Conservation (phyloP, 2,888 invertebrate species). For the Hydrotaea cyrtoneurina region DNA sequence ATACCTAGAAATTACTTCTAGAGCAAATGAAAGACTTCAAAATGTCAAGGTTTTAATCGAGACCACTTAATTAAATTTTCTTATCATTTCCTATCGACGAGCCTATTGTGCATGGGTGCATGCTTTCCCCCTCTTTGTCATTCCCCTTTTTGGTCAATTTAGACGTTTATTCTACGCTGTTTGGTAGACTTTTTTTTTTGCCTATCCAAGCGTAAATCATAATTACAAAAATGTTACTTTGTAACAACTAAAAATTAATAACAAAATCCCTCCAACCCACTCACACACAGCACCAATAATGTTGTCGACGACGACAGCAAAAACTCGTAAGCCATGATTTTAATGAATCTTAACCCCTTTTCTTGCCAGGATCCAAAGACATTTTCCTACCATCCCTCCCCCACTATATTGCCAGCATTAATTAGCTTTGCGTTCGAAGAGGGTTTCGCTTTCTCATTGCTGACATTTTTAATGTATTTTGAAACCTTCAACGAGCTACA, state of each 20-base stretch:
- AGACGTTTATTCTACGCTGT: too few relatives aligned
- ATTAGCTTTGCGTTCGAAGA: not conserved
- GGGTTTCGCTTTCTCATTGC: not conserved
- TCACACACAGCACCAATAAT: too few relatives aligned
- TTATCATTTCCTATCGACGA: too few relatives aligned
- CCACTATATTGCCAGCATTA: not conserved
- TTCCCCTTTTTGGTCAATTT: too few relatives aligned
- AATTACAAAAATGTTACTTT: not conserved
- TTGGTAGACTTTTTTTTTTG: not conserved
- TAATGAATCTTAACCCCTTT: not conserved
- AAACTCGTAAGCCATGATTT: not conserved
- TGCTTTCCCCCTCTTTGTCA: too few relatives aligned
- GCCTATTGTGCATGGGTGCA: too few relatives aligned
- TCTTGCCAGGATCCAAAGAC: not conserved
- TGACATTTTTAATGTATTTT: not conserved
- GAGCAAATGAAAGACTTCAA: too few relatives aligned
- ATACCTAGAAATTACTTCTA: too few relatives aligned
- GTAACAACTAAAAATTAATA: not conserved
- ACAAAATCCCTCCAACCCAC: too few relatives aligned
- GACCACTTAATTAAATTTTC: too few relatives aligned
- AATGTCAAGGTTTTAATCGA: too few relatives aligned
- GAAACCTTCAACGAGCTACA: not conserved
- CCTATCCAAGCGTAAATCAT: conserved; percentile 5
- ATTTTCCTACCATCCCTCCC: not conserved
- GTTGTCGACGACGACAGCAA: not conserved